A percentile compares a stretch with the other conserved stretches of the same genome.
Conservation (phyloP, 2,113 vertebrate genomes). For the Chionis minor region DNA sequence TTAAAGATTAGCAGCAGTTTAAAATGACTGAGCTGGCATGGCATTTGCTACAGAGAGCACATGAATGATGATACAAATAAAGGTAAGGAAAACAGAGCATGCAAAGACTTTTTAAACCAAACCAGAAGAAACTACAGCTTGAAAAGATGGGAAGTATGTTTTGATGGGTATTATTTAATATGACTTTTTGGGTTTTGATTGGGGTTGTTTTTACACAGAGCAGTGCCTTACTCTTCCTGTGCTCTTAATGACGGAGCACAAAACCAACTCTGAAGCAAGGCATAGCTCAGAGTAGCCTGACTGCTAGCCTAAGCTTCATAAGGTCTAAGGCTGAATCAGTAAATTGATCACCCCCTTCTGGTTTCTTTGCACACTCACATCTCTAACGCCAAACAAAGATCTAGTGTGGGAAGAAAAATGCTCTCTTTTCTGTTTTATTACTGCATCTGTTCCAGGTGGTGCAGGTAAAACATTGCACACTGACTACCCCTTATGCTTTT, state of each 20-base stretch:
- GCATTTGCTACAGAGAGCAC: background rate
- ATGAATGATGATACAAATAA: background rate
- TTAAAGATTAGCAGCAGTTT: conserved; percentile 2
- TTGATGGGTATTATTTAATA: background rate
- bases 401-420: background rate
- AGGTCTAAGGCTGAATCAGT: background rate
- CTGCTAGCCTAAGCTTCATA: background rate
- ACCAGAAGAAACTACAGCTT: background rate
- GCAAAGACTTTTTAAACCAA: background rate
- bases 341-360: rapidly evolving
- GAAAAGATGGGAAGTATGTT: background rate
- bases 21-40: background rate
- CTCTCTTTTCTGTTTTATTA: background rate
- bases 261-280: background rate
- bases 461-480: background rate
- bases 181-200: background rate
- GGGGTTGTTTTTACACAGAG: no score
- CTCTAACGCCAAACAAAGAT: background rate
- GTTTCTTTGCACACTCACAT: background rate
- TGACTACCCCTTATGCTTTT: background rate
- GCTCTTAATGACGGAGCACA: background rate
- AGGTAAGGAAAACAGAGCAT: background rate
- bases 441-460: background rate
- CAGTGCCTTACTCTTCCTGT: background rate
- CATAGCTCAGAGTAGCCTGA: background rate